Evolutionary conservation across 2,888 invertebrate genomes (phyloP).

Genomic region (Unio delphinus): DNA sequence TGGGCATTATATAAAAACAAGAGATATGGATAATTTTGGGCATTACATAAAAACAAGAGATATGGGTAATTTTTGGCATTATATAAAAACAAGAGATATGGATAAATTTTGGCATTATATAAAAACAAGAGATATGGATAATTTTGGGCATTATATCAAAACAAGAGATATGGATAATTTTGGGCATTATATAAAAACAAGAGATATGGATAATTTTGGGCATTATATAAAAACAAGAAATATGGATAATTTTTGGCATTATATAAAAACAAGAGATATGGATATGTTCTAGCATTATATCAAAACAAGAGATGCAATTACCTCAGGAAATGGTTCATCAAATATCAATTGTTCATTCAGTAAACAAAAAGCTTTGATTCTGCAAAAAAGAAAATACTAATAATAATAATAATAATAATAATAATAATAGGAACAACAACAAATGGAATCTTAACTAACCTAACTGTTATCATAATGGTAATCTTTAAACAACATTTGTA

Average conservation of each 20-base stretch:
- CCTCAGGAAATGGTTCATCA: constrained; percentile 79
- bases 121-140: neutral
- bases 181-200: neutral
- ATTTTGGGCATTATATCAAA: neutral
- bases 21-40: neutral
- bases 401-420: no score
- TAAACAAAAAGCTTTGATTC: constrained; percentile 86
- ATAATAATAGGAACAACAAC: no score
- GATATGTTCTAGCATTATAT: neutral
- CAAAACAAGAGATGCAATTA: constrained; percentile 58
- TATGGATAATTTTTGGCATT: no score
- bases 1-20: neutral
- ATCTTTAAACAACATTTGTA: no score
- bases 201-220: neutral
- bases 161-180: neutral
- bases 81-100: neutral
- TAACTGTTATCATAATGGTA: no score
- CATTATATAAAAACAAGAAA: no score
- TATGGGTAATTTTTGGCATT: no score
- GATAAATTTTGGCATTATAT: neutral
- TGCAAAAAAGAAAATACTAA: constrained; percentile 36
- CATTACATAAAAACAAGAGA: no score
- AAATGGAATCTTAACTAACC: no score
- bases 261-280: neutral
- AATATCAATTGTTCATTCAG: constrained; percentile 89